A percentile compares a stretch with the other conserved stretches of the same genome.
phyloP scores from a whole-genome alignment of 2,797 vertebrate genomes.

The Aphelocoma californica region DNA sequence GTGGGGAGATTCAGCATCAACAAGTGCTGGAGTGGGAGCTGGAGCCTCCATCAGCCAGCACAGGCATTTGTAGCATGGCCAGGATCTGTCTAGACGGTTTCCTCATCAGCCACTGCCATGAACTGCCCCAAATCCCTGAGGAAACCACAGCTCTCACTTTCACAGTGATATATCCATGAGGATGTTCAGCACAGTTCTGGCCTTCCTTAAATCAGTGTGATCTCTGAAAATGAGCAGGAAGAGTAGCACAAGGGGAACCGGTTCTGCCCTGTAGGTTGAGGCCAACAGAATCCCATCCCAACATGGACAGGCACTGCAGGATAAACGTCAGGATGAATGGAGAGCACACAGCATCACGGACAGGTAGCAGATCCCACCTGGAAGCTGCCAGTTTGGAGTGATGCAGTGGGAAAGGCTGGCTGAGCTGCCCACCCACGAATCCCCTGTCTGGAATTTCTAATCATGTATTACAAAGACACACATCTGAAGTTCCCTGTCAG shows the following conservation, averaged over 20 bases:
- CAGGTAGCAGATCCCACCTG: neutral
- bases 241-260: neutral
- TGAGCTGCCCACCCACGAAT: neutral
- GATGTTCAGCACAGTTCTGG: neutral
- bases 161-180: neutral
- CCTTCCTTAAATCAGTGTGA: neutral
- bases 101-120: neutral
- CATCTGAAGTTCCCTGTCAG: neutral
- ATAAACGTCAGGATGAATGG: neutral
- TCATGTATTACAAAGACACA: neutral
- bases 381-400: neutral
- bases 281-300: neutral
- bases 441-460: neutral
- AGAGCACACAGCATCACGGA: neutral
- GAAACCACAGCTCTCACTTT: neutral
- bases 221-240: neutral
- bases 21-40: neutral
- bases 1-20: neutral
- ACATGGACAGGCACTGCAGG: accelerated
- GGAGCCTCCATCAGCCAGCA: neutral
- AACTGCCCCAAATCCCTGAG: neutral
- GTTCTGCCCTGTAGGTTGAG: neutral
- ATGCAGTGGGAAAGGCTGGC: neutral
- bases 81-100: neutral
- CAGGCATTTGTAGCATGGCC: neutral